These are phyloP conservation scores for Ridgeia piscesae DNA, from an alignment of 1,140 invertebrate species.

Conservation along the genomic window DNA sequence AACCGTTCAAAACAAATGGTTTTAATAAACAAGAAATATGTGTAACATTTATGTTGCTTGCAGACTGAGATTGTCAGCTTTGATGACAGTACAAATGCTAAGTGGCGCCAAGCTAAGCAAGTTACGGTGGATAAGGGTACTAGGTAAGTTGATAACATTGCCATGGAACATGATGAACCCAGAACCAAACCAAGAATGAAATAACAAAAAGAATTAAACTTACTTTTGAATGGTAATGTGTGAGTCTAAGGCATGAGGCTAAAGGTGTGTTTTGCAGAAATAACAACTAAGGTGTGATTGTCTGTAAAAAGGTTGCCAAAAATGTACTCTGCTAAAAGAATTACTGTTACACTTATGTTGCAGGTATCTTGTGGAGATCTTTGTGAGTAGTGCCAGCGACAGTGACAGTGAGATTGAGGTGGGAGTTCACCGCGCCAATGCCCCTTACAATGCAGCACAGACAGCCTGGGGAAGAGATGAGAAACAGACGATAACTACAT, in stretches of 20 bases:
- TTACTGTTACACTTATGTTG: neutral
- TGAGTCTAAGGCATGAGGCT: too few relatives aligned
- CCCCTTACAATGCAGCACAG: neutral
- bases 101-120: neutral
- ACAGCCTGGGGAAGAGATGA: neutral
- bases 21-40: neutral
- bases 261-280: too few relatives aligned
- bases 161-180: neutral
- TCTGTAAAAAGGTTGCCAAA: too few relatives aligned
- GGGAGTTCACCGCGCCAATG: neutral
- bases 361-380: neutral
- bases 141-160: neutral
- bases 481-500: neutral
- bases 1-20: neutral
- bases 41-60: neutral
- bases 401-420: neutral
- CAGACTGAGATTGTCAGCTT: neutral
- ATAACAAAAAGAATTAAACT: too few relatives aligned
- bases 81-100: neutral
- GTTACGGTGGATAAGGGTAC: neutral
- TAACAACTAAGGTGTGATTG: too few relatives aligned
- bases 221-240: too few relatives aligned
- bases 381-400: neutral
- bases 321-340: neutral
- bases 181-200: neutral